A percentile compares a stretch with the other conserved stretches of the same genome.
These are phyloP conservation scores for Heliothis subflexa DNA, from an alignment of 1,140 invertebrate species.

Conservation along the genomic window DNA sequence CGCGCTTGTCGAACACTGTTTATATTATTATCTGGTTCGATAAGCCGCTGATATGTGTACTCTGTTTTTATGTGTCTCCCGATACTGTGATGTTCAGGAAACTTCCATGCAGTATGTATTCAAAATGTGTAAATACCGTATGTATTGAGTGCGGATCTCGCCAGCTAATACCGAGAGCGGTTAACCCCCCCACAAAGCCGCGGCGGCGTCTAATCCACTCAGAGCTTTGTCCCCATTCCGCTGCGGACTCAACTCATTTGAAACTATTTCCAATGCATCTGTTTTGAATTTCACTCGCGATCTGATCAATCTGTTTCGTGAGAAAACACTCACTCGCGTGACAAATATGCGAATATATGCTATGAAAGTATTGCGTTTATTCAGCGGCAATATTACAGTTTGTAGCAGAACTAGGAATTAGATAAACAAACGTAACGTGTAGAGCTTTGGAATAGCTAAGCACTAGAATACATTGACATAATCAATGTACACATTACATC, in stretches of 20 bases:
- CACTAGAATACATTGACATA: slow-evolving; percentile 5
- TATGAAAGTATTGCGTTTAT: slow-evolving; percentile 1
- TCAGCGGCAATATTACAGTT: slow-evolving; percentile 3
- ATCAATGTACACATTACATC: background rate
- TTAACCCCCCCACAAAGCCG: slow-evolving; percentile 24
- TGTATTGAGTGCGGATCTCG: slow-evolving; percentile 10
- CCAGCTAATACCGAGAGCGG: slow-evolving; percentile 11
- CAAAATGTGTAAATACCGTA: slow-evolving; percentile 19
- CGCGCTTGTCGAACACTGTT: slow-evolving; percentile 16
- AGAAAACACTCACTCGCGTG: slow-evolving; percentile 6
- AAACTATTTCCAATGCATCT: slow-evolving; percentile 39
- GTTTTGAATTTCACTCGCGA: slow-evolving; percentile 40
- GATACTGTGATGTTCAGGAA: slow-evolving; percentile 5
- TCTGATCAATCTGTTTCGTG: slow-evolving; percentile 3
- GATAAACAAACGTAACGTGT: background rate
- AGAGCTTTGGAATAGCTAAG: background rate
- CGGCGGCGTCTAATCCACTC: slow-evolving; percentile 43
- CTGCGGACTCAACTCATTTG: slow-evolving; percentile 16
- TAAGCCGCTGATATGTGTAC: slow-evolving; percentile 25
- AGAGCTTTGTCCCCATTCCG: slow-evolving; percentile 30
- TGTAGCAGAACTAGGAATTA: background rate
- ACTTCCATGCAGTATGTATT: slow-evolving; percentile 13
- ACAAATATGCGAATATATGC: slow-evolving; percentile 3
- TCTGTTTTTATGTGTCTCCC: slow-evolving; percentile 32
- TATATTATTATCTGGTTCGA: slow-evolving; percentile 25